Evolutionary conservation across 2,888 invertebrate species (phyloP).

Genomic region (Acanthosepion lycidas): DNA sequence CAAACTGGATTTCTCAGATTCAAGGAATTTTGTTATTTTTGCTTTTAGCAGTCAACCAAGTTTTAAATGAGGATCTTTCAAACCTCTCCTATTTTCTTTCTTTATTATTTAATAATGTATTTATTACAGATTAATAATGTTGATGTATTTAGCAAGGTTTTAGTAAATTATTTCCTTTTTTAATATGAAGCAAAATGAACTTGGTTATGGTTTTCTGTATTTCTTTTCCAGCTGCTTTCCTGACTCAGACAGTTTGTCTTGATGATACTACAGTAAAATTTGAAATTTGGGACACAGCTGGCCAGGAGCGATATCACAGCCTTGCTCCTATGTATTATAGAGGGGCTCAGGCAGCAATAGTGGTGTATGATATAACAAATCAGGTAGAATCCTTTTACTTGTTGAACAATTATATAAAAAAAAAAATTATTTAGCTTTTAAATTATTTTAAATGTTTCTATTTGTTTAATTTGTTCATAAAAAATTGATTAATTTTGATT

Average conservation of each 20-base stretch:
- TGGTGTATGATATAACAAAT: slow-evolving; percentile 99
- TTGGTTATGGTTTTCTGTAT: background rate
- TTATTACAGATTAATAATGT: too few relatives aligned
- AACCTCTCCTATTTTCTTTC: too few relatives aligned
- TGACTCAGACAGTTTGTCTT: slow-evolving; percentile 99
- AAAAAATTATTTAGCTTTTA: background rate
- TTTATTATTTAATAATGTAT: too few relatives aligned
- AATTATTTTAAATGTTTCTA: background rate
- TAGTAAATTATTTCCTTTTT: too few relatives aligned
- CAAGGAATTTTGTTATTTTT: too few relatives aligned
- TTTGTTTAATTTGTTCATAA: background rate
- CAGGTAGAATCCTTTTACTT: slow-evolving; percentile 74
- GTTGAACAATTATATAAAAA: background rate
- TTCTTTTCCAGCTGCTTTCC: slow-evolving; percentile 87
- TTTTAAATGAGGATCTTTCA: too few relatives aligned
- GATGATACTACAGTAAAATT: slow-evolving; percentile 99
- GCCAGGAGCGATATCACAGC: slow-evolving; percentile 97
- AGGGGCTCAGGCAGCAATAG: slow-evolving; percentile 91
- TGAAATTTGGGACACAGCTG: slow-evolving; percentile 99
- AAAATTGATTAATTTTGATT: background rate
- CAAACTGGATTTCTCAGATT: too few relatives aligned
- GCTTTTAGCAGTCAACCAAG: too few relatives aligned
- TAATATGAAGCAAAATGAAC: background rate
- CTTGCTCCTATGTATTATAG: slow-evolving; percentile 95
- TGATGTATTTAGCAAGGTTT: too few relatives aligned